These are phyloP conservation scores for Agrotis clavis DNA, from an alignment of 2,888 invertebrate species.

Conservation along the genomic window DNA sequence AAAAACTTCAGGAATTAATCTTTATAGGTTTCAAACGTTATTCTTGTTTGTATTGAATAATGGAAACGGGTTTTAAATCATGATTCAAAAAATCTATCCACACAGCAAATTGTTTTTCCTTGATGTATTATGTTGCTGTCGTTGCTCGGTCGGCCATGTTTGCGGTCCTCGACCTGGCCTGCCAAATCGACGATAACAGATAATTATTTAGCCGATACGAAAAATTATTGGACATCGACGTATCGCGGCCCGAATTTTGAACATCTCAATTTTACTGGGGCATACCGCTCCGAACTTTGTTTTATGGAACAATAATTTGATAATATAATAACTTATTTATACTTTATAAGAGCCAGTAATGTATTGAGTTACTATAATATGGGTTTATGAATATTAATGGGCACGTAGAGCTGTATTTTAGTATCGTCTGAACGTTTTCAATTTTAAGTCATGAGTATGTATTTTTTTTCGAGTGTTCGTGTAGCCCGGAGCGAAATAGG, in stretches of 20 bases:
- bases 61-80: slow-evolving; percentile 46
- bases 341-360: slow-evolving; percentile 30
- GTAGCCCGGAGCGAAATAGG: slow-evolving; percentile 43
- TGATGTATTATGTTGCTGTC: slow-evolving; percentile 72
- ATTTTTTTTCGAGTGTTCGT: slow-evolving; percentile 34
- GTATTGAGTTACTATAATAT: slow-evolving; percentile 28
- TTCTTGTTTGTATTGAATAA: slow-evolving; percentile 60
- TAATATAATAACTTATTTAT: slow-evolving; percentile 56
- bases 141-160: slow-evolving; percentile 81
- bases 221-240: slow-evolving; percentile 84
- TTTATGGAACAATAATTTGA: slow-evolving; percentile 57
- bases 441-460: slow-evolving; percentile 34
- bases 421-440: slow-evolving; percentile 35
- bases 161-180: slow-evolving; percentile 80
- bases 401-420: slow-evolving; percentile 32
- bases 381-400: slow-evolving; percentile 42
- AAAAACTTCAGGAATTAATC: slow-evolving; percentile 64
- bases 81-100: slow-evolving; percentile 52
- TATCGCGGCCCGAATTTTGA: slow-evolving; percentile 81
- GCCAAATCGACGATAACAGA: slow-evolving; percentile 86
- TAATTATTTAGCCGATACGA: slow-evolving; percentile 88
- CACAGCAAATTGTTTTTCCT: slow-evolving; percentile 41
- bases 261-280: slow-evolving; percentile 83
- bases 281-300: slow-evolving; percentile 55
- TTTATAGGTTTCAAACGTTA: slow-evolving; percentile 59